Conservation (phyloP, 2,797 vertebrate species). For the Crenuchus spilurus region DNA sequence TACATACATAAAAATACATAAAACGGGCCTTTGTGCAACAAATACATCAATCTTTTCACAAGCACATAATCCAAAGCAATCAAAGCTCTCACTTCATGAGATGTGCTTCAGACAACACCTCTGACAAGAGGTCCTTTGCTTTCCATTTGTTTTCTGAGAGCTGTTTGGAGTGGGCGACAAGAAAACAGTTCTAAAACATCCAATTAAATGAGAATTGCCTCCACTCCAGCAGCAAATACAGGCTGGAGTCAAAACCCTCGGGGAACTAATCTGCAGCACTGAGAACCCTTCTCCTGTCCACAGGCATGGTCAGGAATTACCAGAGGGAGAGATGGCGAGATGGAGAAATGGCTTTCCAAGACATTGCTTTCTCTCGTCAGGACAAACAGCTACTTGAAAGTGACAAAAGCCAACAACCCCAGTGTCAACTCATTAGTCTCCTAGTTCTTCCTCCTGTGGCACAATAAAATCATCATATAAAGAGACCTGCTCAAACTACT, state of each 20-base stretch:
- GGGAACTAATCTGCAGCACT: conserved; percentile 62
- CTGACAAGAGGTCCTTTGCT: conserved; percentile 43
- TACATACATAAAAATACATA: no score
- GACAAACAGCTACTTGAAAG: conserved; percentile 74
- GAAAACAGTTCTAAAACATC: conserved; percentile 61
- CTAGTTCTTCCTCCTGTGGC: conserved; percentile 64
- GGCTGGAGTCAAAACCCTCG: conserved; percentile 65
- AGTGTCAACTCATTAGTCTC: conserved; percentile 70
- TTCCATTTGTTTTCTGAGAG: conserved; percentile 47
- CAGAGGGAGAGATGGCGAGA: conserved; percentile 59
- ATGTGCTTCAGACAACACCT: conserved; percentile 35
- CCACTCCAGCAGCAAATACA: conserved; percentile 55
- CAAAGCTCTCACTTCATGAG: conserved; percentile 38
- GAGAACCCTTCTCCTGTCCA: conserved; percentile 71
- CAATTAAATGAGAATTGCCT: conserved; percentile 67
- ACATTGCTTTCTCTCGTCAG: conserved; percentile 73
- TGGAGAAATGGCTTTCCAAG: conserved; percentile 76
- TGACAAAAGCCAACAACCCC: conserved; percentile 59
- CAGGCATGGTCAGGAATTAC: conserved; percentile 69
- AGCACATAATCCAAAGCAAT: conserved; percentile 28
- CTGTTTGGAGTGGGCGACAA: conserved; percentile 46
- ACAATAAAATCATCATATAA: conserved; percentile 71
- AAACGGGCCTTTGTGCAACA: no score
- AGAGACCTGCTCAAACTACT: conserved; percentile 60
- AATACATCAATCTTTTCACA: neutral